A percentile compares a stretch with the other conserved stretches of the same genome.
phyloP scores from a whole-genome alignment of 2,113 vertebrate species.

The Sorex fumeus region DNA sequence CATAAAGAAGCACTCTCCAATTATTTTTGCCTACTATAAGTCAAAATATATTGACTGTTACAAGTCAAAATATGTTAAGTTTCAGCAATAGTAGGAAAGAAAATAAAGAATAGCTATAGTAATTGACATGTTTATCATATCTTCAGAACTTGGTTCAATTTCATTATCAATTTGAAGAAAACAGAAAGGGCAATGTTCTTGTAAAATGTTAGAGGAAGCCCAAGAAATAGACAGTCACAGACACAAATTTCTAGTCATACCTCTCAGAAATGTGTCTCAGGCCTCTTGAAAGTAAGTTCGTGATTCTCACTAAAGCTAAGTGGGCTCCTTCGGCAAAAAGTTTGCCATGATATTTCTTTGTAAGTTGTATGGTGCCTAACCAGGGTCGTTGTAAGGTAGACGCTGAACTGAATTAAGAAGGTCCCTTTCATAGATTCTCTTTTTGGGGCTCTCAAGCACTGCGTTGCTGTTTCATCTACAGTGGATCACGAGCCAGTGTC shows the following conservation, averaged over 20 bases:
- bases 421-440: not conserved
- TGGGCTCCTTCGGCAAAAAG: not conserved
- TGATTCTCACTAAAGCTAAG: not conserved
- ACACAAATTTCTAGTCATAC: not conserved
- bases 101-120: not conserved
- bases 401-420: not conserved
- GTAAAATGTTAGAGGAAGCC: constrained; percentile 38
- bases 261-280: constrained; percentile 34
- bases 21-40: not conserved
- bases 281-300: not conserved
- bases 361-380: not conserved
- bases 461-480: not conserved
- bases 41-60: not conserved
- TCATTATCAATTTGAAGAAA: constrained; percentile 12
- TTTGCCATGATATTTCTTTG: not conserved
- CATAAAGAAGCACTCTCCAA: not conserved
- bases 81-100: not conserved
- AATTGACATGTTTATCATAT: not conserved
- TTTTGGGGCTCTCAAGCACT: not conserved
- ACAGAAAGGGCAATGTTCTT: not conserved
- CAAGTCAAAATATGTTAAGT: not conserved
- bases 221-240: not conserved
- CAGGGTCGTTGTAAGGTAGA: not conserved
- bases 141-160: constrained; percentile 11
- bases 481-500: not conserved